Base-by-base conservation (phyloP, 2,888 invertebrate species). In the Slavum lentiscoides region DNA sequence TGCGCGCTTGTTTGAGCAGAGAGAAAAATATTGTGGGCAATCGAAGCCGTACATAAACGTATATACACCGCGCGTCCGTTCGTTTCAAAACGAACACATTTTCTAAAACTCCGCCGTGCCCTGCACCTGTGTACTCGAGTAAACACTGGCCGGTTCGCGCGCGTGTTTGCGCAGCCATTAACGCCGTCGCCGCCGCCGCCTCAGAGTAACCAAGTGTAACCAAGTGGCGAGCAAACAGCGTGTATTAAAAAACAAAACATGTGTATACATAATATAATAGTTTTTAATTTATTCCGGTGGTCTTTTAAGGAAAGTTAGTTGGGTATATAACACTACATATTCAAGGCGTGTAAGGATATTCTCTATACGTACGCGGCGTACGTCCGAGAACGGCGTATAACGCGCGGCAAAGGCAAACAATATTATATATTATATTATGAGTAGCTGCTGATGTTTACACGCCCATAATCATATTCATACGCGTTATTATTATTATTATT, bases 151-250 rank as follows among this genome's bases (percentile, higher is more conserved):
- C 55, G 49, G 61, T 43, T 37, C 21, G 21, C 23, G 58, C 7
- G 23, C 17, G 13, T 77, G 62, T 80, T 80, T 80, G 15, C 64
- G 53, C 70, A 55, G 69, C 61, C 61, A 61, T 61, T 61, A 61
- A 61, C 61, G 61, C 23, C 61, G 59, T 11, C 43, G 43, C 43
- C 30, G 30, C 30, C 30, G 30, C 74, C 66, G 66, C 13, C n/a
- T 64, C 61, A 64, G 70, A 80, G 77, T 80, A 80, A 80, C 77
- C 77, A 80, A 80, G 77, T 80, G 77, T 80, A 80, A 80, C 77
- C 77, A 80, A 80, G 77, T 80, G 77, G 77, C 77, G 39, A 64
- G 77, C 77, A 80, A 80, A 80, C 70, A 70, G 37, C 64, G 62
- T 64, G 53, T 30, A 30, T 77, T 77, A 62, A 70, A 70, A 80